Evolutionary conservation across 1,140 invertebrate genomes (phyloP).

Genomic region (Drosophila funebris): DNA sequence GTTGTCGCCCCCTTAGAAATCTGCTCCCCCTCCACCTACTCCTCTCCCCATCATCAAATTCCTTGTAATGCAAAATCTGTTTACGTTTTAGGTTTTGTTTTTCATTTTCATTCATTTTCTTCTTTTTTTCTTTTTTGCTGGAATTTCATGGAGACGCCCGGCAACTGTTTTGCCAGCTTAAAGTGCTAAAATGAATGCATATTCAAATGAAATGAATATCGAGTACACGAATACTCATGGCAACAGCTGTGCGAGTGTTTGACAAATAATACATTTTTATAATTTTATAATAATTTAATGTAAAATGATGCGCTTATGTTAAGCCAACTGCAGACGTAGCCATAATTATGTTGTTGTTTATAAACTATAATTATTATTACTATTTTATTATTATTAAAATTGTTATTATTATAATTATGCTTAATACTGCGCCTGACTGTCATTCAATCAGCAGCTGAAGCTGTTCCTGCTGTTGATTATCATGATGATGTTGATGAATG

Average conservation of each 20-base stretch:
- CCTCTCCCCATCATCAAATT: not conserved
- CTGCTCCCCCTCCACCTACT: no score
- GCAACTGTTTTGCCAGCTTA: constrained; percentile 29
- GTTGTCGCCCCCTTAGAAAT: not conserved
- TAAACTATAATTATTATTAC: not conserved
- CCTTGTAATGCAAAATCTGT: not conserved
- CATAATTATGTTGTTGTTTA: constrained; percentile 28
- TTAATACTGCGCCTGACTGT: constrained; percentile 22
- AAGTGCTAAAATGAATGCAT: not conserved
- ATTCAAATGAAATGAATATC: not conserved
- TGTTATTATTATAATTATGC: constrained; percentile 13
- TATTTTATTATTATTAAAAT: not conserved
- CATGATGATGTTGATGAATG: not conserved
- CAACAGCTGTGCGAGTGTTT: constrained; percentile 9
- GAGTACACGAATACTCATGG: not conserved
- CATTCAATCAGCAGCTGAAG: not conserved
- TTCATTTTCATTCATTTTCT: not conserved
- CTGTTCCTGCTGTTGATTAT: not conserved
- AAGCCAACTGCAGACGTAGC: not conserved
- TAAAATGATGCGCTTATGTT: constrained; percentile 18
- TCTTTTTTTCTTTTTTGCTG: constrained; percentile 6
- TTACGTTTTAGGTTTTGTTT: not conserved
- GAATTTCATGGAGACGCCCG: not conserved
- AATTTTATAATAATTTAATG: constrained; percentile 15
- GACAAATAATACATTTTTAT: not conserved